A percentile compares a stretch with the other conserved stretches of the same genome.
These are phyloP conservation scores for Smittia aterrima DNA, from an alignment of 2,888 invertebrate genomes.

Conservation along the genomic window DNA sequence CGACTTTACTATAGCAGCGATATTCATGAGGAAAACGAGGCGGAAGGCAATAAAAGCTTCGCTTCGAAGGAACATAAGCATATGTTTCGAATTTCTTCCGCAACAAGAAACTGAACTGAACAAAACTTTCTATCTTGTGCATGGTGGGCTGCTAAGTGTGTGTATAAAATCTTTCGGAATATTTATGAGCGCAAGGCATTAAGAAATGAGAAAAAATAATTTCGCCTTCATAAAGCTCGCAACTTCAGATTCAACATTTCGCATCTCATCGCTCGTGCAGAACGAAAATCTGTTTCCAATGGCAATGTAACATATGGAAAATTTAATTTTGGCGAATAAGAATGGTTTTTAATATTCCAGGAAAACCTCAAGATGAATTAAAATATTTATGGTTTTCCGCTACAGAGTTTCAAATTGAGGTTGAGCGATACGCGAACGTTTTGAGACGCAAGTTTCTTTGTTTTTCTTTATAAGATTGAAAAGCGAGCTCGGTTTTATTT, in stretches of 20 bases:
- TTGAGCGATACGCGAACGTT: too few relatives aligned
- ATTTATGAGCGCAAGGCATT: constrained; percentile 14
- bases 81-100: constrained; percentile 11
- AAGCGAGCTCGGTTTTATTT: too few relatives aligned
- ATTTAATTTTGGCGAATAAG: background rate
- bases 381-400: too few relatives aligned
- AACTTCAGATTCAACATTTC: background rate
- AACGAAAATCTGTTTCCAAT: constrained; percentile 6
- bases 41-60: constrained; percentile 8
- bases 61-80: background rate
- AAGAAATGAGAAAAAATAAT: constrained; percentile 14
- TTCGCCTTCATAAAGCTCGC: background rate
- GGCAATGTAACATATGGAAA: constrained; percentile 7
- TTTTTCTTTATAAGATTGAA: too few relatives aligned
- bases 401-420: too few relatives aligned
- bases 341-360: background rate
- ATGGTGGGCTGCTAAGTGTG: background rate
- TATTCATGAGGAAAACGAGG: background rate
- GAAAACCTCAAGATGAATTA: background rate
- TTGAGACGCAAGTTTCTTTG: too few relatives aligned
- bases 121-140: background rate
- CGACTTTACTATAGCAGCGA: background rate
- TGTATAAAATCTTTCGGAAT: constrained; percentile 9
- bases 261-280: background rate
- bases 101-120: background rate